phyloP scores from a whole-genome alignment of 1,140 invertebrate species.

The Pseudomyrmex gracilis region DNA sequence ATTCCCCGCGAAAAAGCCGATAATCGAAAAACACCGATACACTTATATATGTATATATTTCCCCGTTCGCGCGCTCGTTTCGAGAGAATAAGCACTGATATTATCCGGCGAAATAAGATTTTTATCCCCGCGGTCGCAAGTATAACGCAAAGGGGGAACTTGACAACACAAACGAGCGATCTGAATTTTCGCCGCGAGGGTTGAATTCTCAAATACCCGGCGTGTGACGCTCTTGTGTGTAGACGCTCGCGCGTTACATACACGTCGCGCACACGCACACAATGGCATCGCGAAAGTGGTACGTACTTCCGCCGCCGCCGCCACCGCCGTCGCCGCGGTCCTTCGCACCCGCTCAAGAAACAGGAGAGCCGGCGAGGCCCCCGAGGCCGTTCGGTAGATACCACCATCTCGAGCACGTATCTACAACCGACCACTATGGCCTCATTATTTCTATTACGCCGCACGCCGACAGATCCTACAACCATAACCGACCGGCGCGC shows the following conservation, averaged over 20 bases:
- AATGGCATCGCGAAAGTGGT: not conserved
- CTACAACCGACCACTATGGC: constrained; percentile 66
- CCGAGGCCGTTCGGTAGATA: constrained; percentile 67
- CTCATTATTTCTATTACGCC: constrained; percentile 77
- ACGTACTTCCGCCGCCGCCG: constrained; percentile 47
- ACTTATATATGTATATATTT: not conserved
- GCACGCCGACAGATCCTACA: constrained; percentile 65
- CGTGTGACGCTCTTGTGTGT: constrained; percentile 16
- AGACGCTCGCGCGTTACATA: not conserved
- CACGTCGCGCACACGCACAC: not conserved
- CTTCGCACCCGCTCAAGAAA: constrained; percentile 33
- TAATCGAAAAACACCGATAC: constrained; percentile 41
- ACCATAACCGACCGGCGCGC: constrained; percentile 20
- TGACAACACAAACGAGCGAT: constrained; percentile 46
- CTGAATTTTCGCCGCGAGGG: constrained; percentile 54
- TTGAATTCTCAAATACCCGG: constrained; percentile 56
- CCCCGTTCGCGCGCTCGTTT: no score
- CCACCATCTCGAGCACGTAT: constrained; percentile 70
- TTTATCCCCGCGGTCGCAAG: constrained; percentile 30
- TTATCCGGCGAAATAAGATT: not conserved
- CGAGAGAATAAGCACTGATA: not conserved
- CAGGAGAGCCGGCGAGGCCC: constrained; percentile 59
- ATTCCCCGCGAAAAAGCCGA: constrained; percentile 36
- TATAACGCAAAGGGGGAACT: not conserved
- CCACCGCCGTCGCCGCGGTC: constrained; percentile 27